These are phyloP conservation scores for Acronicta alni DNA, from an alignment of 2,888 invertebrate species.

Conservation along the genomic window DNA sequence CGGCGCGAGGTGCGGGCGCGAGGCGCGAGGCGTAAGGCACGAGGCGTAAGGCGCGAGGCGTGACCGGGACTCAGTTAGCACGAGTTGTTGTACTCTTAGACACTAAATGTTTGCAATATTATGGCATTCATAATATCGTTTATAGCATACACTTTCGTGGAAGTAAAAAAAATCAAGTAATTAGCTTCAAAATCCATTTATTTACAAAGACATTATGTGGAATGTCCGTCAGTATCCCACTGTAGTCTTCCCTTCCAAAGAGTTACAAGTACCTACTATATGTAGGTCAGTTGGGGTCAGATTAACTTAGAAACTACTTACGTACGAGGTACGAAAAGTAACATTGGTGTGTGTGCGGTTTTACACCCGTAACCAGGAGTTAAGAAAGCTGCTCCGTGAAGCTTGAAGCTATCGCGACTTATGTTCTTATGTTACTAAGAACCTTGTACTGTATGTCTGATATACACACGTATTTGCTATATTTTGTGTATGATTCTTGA, in stretches of 20 bases:
- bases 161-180: too few species aligned
- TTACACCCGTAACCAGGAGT: background rate
- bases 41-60: conserved; percentile 34
- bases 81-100: conserved; percentile 15
- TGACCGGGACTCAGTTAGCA: conserved; percentile 10
- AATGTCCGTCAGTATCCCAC: too few species aligned
- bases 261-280: too few species aligned
- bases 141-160: too few species aligned
- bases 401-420: background rate
- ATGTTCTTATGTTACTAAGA: background rate
- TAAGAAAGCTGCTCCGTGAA: background rate
- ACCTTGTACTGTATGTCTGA: background rate
- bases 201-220: too few species aligned
- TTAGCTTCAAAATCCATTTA: too few species aligned
- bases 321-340: too few species aligned
- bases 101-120: conserved; percentile 5
- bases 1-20: too few species aligned
- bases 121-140: conserved; percentile 4
- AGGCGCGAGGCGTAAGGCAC: conserved; percentile 31
- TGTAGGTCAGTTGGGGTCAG: background rate
- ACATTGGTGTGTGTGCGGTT: background rate
- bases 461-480: conserved; percentile 8
- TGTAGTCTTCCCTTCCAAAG: too few species aligned
- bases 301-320: too few species aligned
- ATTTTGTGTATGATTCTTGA: conserved; percentile 7